These are phyloP conservation scores for Cerastoderma edule DNA, from an alignment of 2,888 invertebrate genomes.

Conservation along the genomic window DNA sequence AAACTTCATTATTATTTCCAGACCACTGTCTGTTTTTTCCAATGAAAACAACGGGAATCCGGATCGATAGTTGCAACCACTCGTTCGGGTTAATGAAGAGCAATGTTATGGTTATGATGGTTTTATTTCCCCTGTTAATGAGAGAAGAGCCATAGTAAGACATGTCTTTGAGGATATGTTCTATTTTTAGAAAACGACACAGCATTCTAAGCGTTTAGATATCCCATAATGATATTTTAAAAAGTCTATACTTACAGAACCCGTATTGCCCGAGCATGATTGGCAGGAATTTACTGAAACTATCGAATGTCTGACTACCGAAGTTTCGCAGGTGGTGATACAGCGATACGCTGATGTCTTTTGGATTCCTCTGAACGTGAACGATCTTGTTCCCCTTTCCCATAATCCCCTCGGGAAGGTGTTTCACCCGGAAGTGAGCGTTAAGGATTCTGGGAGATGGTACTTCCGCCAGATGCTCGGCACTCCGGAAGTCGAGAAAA, in stretches of 20 bases:
- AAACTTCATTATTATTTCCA: too few species aligned
- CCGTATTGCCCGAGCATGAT: constrained; percentile 19
- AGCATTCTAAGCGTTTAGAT: too few species aligned
- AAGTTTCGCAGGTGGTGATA: constrained; percentile 26
- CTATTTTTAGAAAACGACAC: too few species aligned
- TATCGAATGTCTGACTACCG: neutral
- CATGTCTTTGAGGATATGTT: too few species aligned
- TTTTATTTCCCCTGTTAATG: too few species aligned
- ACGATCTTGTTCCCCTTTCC: constrained; percentile 39
- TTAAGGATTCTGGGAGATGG: constrained; percentile 48
- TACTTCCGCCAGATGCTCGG: constrained; percentile 17
- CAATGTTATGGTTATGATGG: too few species aligned
- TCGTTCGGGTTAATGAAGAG: too few species aligned
- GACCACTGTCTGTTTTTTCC: too few species aligned
- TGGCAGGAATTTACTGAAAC: constrained; percentile 24
- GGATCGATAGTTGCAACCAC: too few species aligned
- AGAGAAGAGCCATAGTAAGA: too few species aligned
- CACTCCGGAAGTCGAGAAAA: constrained; percentile 34
- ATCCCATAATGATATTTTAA: too few species aligned
- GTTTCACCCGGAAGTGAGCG: constrained; percentile 32
- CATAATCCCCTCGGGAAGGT: constrained; percentile 26
- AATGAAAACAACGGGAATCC: too few species aligned
- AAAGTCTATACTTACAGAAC: constrained; percentile 25
- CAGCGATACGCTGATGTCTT: constrained; percentile 38
- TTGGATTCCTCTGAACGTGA: constrained; percentile 45